Conservation (phyloP, 2,113 vertebrate genomes). For the Lepisosteus oculatus region DNA sequence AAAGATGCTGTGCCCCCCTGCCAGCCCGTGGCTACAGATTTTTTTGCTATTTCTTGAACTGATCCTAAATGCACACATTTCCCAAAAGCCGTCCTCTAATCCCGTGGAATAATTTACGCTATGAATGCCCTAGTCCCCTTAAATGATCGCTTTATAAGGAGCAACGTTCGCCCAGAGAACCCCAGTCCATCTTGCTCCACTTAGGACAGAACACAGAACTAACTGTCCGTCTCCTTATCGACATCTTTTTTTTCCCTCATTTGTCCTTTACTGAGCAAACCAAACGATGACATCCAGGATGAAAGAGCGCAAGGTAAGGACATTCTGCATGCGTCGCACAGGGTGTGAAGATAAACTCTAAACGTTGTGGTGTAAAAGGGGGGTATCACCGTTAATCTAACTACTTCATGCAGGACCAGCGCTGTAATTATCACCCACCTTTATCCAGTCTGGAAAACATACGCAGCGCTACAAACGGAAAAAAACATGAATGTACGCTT, state of each 20-base stretch:
- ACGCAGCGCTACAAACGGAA: no score
- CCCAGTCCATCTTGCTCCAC: slow-evolving; percentile 56
- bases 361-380: no score
- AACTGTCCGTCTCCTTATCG: slow-evolving; percentile 8
- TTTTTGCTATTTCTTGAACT: slow-evolving; percentile 76
- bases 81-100: slow-evolving; percentile 79
- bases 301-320: slow-evolving; percentile 88
- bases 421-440: background rate
- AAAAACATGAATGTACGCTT: no score
- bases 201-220: slow-evolving; percentile 31
- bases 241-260: slow-evolving; percentile 19
- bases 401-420: no score
- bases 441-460: no score
- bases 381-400: no score
- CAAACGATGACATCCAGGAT: slow-evolving; percentile 81
- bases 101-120: slow-evolving; percentile 82
- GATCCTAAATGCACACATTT: slow-evolving; percentile 88
- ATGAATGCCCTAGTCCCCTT: slow-evolving; percentile 70
- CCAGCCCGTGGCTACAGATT: slow-evolving; percentile 67
- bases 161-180: slow-evolving; percentile 39
- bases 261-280: slow-evolving; percentile 4
- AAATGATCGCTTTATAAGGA: slow-evolving; percentile 84
- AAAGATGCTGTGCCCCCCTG: slow-evolving; percentile 84
- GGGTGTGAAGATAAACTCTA: background rate
- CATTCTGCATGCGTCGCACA: slow-evolving; percentile 29